Percentiles rank a stretch among this genome's conserved stretches.
These are phyloP conservation scores for Noctua janthina DNA, from an alignment of 2,888 invertebrate genomes.

Conservation along the genomic window DNA sequence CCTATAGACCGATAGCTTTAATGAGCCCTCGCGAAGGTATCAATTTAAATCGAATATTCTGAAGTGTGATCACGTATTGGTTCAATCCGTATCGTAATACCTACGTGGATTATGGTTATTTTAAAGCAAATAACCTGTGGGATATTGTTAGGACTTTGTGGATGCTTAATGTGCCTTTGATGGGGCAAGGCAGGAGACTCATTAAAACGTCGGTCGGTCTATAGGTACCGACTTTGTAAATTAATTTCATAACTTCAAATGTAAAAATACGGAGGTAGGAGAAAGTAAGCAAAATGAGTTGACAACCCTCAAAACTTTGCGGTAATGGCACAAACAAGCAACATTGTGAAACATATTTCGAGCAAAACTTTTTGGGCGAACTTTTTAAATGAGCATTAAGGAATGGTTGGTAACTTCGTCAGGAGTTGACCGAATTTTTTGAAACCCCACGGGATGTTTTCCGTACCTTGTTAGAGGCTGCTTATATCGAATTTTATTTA, in stretches of 20 bases:
- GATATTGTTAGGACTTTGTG: too few relatives aligned
- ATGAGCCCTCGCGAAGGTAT: too few relatives aligned
- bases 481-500: constrained; percentile 1
- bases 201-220: too few relatives aligned
- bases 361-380: constrained; percentile 23
- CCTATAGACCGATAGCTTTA: too few relatives aligned
- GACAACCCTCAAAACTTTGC: constrained; percentile 12
- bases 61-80: too few relatives aligned
- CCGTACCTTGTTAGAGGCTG: neutral
- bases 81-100: too few relatives aligned
- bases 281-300: constrained; percentile 7
- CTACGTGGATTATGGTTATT: too few relatives aligned
- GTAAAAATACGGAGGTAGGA: neutral
- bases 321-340: constrained; percentile 11
- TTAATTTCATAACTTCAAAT: neutral
- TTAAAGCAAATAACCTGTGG: too few relatives aligned
- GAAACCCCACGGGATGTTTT: neutral
- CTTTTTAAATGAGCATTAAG: constrained; percentile 37
- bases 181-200: too few relatives aligned
- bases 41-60: too few relatives aligned
- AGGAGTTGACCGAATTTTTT: constrained; percentile 6
- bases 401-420: constrained; percentile 10
- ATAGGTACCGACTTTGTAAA: neutral
- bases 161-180: too few relatives aligned
- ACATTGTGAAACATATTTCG: constrained; percentile 20